Conservation (phyloP, 64 coral and sea anemone species). For the Actinia equina region DNA sequence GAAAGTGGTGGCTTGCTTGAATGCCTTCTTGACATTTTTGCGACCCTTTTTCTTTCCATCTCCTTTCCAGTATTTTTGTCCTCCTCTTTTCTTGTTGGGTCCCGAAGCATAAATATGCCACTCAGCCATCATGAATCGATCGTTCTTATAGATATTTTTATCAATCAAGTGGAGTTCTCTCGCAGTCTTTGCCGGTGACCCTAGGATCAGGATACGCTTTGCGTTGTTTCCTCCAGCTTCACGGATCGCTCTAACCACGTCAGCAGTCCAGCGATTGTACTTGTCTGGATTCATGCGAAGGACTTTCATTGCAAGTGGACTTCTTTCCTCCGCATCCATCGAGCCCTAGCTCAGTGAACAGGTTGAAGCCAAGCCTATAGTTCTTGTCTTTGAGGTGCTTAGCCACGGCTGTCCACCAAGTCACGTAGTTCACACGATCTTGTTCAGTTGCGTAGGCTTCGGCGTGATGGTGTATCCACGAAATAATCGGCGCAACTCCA, state of each 20-base stretch:
- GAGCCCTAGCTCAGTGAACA: constrained; percentile 58
- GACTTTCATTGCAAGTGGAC: constrained; percentile 39
- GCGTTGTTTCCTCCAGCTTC: constrained; percentile 49
- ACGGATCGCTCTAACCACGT: constrained; percentile 54
- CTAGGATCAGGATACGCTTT: constrained; percentile 69
- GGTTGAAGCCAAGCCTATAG: constrained; percentile 51
- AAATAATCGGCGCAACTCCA: constrained; percentile 36
- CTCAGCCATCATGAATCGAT: constrained; percentile 66
- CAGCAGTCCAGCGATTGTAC: constrained; percentile 71
- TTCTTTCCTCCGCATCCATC: constrained; percentile 17
- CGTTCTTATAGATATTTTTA: constrained; percentile 46
- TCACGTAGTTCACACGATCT: constrained; percentile 31
- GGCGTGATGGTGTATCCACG: constrained; percentile 51
- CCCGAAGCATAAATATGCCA: constrained; percentile 74
- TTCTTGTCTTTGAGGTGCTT: constrained; percentile 40
- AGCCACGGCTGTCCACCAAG: constrained; percentile 69
- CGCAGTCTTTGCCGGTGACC: constrained; percentile 52
- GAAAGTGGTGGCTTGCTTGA: constrained; percentile 36
- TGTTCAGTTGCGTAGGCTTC: constrained; percentile 50
- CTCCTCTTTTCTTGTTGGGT: constrained; percentile 50
- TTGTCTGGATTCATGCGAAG: constrained; percentile 51
- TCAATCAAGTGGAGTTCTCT: constrained; percentile 23
- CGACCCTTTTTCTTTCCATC: constrained; percentile 30
- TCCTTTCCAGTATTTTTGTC: constrained; percentile 66
- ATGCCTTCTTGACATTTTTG: constrained; percentile 30